A percentile compares a stretch with the other conserved stretches of the same genome.
phyloP scores from a whole-genome alignment of 2,888 invertebrate genomes.

The Meloe dianella region DNA sequence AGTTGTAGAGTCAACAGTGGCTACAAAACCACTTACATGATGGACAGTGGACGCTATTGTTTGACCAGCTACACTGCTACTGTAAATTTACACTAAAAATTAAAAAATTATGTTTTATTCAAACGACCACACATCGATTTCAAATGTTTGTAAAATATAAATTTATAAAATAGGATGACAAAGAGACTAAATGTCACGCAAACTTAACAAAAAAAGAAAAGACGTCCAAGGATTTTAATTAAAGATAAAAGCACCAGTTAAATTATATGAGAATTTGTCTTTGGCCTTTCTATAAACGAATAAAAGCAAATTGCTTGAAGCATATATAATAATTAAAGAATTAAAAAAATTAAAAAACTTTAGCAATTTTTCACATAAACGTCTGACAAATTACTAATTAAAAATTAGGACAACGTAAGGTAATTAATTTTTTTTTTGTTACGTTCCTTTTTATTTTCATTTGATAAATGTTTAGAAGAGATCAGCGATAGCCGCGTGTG shows the following conservation, averaged over 20 bases:
- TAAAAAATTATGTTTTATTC: not conserved
- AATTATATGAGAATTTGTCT: not conserved
- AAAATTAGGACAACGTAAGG: not conserved
- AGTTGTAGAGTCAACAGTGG: not conserved
- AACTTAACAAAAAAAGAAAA: constrained; percentile 14
- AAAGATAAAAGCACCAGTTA: constrained; percentile 22
- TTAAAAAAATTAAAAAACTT: not conserved
- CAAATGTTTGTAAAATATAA: not conserved
- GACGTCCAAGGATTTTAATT: constrained; percentile 27
- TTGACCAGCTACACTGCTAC: not conserved
- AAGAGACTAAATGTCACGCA: constrained; percentile 22
- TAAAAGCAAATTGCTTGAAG: not conserved
- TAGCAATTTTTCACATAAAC: not conserved
- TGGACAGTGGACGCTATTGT: not conserved
- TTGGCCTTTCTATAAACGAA: not conserved
- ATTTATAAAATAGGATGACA: constrained; percentile 14
- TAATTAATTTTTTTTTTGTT: too few relatives aligned
- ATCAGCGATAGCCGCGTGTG: constrained; percentile 67
- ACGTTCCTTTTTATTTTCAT: not conserved
- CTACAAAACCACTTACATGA: not conserved
- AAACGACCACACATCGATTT: not conserved
- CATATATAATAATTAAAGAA: not conserved
- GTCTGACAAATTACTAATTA: not conserved
- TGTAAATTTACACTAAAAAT: too few relatives aligned
- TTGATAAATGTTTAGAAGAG: constrained; percentile 11